These are phyloP conservation scores for Gyrodactylus salaris DNA, from an alignment of 1,140 invertebrate genomes.

Conservation along the genomic window DNA sequence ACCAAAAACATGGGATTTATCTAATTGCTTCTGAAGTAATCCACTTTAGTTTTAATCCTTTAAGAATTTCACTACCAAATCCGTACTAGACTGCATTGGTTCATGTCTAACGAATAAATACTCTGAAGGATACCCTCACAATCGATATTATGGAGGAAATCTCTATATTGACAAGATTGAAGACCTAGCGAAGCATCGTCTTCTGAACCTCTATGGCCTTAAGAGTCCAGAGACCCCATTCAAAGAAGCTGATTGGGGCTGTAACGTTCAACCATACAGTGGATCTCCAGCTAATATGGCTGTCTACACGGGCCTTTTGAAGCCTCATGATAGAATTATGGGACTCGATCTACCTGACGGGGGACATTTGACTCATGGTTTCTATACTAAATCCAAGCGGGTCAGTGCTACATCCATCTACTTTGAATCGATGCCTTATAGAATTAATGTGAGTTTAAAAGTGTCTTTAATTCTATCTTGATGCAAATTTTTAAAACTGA, in stretches of 20 bases:
- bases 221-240: slow-evolving; percentile 22
- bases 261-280: slow-evolving; percentile 60
- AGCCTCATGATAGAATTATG: slow-evolving; percentile 77
- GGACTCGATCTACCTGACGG: slow-evolving; percentile 69
- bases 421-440: slow-evolving; percentile 93
- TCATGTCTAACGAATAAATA: slow-evolving; percentile 86
- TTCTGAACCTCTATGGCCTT: slow-evolving; percentile 43
- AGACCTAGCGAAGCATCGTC: slow-evolving; percentile 44
- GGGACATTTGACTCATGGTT: slow-evolving; percentile 69
- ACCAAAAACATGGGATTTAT: not conserved
- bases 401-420: slow-evolving; percentile 84
- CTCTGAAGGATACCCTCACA: slow-evolving; percentile 55
- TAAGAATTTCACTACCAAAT: slow-evolving; percentile 60
- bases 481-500: not conserved
- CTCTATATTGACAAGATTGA: slow-evolving; percentile 76
- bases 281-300: slow-evolving; percentile 89
- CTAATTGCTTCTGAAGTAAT: slow-evolving; percentile 5
- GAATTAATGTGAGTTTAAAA: slow-evolving; percentile 29
- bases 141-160: slow-evolving; percentile 61
- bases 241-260: slow-evolving; percentile 47
- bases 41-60: not conserved
- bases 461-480: not conserved
- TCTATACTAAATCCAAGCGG: slow-evolving; percentile 53
- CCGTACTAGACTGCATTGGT: slow-evolving; percentile 53
- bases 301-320: slow-evolving; percentile 28